Evolutionary conservation across 2,113 vertebrate genomes (phyloP), one percentile per base, ranked within the genome.

Genomic region (Mus spicilegus): DNA sequence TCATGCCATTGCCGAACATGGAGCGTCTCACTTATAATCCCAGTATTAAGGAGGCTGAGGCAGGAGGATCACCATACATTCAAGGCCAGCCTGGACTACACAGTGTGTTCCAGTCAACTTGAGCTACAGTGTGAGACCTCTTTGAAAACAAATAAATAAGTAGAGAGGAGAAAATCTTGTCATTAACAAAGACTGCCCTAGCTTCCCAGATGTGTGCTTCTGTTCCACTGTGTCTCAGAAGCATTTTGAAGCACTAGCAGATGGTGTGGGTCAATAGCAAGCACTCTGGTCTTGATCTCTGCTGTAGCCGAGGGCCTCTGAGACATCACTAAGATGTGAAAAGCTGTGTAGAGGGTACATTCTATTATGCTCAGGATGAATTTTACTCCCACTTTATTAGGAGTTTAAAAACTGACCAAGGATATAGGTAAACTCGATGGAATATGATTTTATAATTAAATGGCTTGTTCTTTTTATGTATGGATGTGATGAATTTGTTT

Each of bases 401-500:
- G 70, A 81, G 63, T 81, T 88, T 95, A 39, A 65, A 91, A 87
- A 91, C 75, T 89, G 85, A 80, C 54, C 84, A 73, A 87, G 54
- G 70, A 91, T 80, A 42, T 69, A 95, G 67, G 54, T 63, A 54
- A 87, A 54, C 61, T 87, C 54, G 78, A 87, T 81, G 4, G 42
- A 87, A 81, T 81, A 46, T 87, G 65, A 92, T 81, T 91, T 95
- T 91, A 65, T 56, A 69, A 75, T 75, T 33, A 73, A 33, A 46
- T 87, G 26, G 75, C 19, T 82, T 95, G 65, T 69, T 92, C 73
- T 87, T 91, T 77, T 87, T 89, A 80, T 87, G 75, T 58, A 73
- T 5, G 63, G 73, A 81, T 92, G 12, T 63, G 73, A 46, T 91
- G 42, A 42, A 42, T 42, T 42, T 42, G 42, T 42, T 42, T 42